Evolutionary conservation across 2,797 vertebrate species (phyloP).

Genomic region (Microctenopoma lineatum): DNA sequence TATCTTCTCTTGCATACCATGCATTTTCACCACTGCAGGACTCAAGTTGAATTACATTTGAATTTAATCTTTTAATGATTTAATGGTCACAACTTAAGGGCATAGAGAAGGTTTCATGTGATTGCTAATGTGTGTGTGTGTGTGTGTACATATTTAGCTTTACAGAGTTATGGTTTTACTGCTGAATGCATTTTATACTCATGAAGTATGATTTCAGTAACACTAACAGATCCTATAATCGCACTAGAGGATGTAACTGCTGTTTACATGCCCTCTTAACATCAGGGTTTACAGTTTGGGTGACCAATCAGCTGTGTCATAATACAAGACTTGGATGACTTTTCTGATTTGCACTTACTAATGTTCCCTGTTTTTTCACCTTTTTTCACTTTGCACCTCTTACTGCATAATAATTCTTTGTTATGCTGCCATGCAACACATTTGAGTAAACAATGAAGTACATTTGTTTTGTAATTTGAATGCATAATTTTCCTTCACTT

Average conservation of each 20-base stretch:
- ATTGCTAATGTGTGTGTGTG: slow-evolving; percentile 61
- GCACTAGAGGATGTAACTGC: slow-evolving; percentile 53
- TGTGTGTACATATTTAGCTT: slow-evolving; percentile 47
- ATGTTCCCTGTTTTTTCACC: slow-evolving; percentile 76
- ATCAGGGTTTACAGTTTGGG: slow-evolving; percentile 54
- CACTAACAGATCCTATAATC: slow-evolving; percentile 79
- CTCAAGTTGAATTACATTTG: slow-evolving; percentile 52
- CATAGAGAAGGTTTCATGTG: slow-evolving; percentile 62
- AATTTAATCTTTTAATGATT: slow-evolving; percentile 44
- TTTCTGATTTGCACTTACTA: slow-evolving; percentile 80
- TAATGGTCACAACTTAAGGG: slow-evolving; percentile 59
- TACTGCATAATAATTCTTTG: slow-evolving; percentile 61
- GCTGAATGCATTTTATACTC: slow-evolving; percentile 48
- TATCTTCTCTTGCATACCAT: slow-evolving; percentile 75
- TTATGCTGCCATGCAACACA: slow-evolving; percentile 40
- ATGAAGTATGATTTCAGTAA: slow-evolving; percentile 66
- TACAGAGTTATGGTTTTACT: slow-evolving; percentile 40
- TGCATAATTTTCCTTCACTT: slow-evolving; percentile 2
- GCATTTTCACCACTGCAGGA: slow-evolving; percentile 76
- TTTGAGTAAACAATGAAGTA: slow-evolving; percentile 27
- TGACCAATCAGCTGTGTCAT: slow-evolving; percentile 45
- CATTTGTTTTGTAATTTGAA: slow-evolving; percentile 8
- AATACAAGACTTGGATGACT: slow-evolving; percentile 40
- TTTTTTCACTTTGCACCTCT: slow-evolving; percentile 67
- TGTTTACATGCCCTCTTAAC: slow-evolving; percentile 63